These are phyloP conservation scores for Corvus moneduloides DNA, from an alignment of 2,113 vertebrate genomes.

Conservation along the genomic window DNA sequence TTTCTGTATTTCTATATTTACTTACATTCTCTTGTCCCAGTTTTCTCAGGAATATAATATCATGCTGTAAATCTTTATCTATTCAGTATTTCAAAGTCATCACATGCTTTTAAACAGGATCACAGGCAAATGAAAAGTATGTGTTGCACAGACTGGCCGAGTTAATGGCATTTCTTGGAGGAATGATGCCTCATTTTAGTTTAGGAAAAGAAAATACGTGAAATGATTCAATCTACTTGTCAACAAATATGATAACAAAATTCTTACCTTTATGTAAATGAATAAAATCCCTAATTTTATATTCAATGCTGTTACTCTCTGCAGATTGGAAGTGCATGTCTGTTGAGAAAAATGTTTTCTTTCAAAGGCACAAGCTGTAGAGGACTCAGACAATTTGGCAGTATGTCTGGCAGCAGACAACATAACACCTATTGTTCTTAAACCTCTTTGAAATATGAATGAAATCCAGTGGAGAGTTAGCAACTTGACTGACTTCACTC, in stretches of 20 bases:
- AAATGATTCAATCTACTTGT: not conserved
- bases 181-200: not conserved
- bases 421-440: not conserved
- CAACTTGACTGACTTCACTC: not conserved
- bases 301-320: not conserved
- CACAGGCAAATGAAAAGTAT: not conserved
- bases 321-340: not conserved
- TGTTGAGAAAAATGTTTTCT: not conserved
- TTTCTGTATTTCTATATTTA: not conserved
- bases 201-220: not conserved
- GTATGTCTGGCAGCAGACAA: not conserved
- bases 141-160: not conserved
- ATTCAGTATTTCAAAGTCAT: not conserved
- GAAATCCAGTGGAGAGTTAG: not conserved
- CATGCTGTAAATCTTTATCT: not conserved
- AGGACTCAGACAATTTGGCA: not conserved
- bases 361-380: not conserved
- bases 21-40: not conserved
- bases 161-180: not conserved
- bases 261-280: not conserved
- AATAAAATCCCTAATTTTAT: not conserved
- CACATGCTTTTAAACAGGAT: not conserved
- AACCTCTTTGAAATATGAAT: slow-evolving; percentile 20
- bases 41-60: not conserved
- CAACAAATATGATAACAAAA: not conserved